A percentile compares a stretch with the other conserved stretches of the same genome.
phyloP scores from a whole-genome alignment of 2,888 invertebrate species.

The Rhagium mordax region DNA sequence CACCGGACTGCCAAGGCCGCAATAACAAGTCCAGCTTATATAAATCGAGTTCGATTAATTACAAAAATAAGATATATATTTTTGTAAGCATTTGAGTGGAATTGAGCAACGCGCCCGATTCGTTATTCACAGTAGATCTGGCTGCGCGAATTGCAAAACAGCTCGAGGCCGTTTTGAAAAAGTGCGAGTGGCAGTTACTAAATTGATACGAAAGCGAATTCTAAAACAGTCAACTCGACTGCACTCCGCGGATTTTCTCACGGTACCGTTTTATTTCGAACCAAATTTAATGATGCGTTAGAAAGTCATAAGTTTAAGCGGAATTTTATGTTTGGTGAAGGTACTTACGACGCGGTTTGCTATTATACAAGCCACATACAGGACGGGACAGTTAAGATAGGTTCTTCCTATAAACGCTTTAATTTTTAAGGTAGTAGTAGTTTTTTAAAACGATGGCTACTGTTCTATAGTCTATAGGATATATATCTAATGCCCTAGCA shows the following conservation, averaged over 20 bases:
- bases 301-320: conserved; percentile 52
- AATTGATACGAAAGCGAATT: conserved; percentile 46
- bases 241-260: conserved; percentile 51
- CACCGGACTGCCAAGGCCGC: conserved; percentile 12
- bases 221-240: conserved; percentile 3
- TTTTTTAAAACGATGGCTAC: too few relatives aligned
- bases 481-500: too few relatives aligned
- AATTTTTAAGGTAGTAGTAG: too few relatives aligned
- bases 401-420: too few relatives aligned
- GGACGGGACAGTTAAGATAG: conserved; percentile 7
- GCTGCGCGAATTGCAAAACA: conserved; percentile 44
- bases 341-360: conserved; percentile 36
- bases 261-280: conserved; percentile 54
- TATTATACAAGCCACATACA: conserved; percentile 37
- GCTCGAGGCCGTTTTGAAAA: conserved; percentile 43
- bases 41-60: conserved; percentile 28
- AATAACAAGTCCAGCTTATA: not conserved
- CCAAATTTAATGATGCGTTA: conserved; percentile 57
- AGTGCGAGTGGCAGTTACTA: conserved; percentile 44
- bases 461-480: too few relatives aligned
- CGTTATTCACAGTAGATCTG: conserved; percentile 38
- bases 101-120: conserved; percentile 34
- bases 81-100: conserved; percentile 27
- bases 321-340: conserved; percentile 44
- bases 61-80: conserved; percentile 38